These are phyloP conservation scores for Ophraella communa DNA, from an alignment of 2,888 invertebrate genomes.

Conservation along the genomic window DNA sequence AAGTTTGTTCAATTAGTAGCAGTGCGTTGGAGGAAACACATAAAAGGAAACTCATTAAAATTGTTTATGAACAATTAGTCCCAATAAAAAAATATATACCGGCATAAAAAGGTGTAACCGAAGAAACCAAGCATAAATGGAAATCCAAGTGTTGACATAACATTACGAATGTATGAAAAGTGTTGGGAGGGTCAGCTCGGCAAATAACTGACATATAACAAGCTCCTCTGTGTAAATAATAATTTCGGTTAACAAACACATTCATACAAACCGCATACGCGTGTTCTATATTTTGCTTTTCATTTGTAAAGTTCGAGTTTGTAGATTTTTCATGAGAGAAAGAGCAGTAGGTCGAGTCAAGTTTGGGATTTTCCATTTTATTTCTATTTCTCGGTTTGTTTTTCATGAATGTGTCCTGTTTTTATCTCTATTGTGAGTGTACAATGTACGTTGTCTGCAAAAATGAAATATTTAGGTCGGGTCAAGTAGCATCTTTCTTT, in stretches of 20 bases:
- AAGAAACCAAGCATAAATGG: slow-evolving; percentile 34
- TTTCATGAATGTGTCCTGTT: not conserved
- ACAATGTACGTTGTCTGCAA: not conserved
- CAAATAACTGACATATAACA: slow-evolving; percentile 57
- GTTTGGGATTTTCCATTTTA: slow-evolving; percentile 6
- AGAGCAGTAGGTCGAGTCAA: slow-evolving; percentile 5
- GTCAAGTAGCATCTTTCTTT: no score
- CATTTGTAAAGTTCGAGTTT: slow-evolving; percentile 27
- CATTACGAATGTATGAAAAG: slow-evolving; percentile 58
- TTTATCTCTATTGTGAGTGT: not conserved
- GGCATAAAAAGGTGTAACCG: slow-evolving; percentile 42
- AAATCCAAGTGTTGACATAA: slow-evolving; percentile 55
- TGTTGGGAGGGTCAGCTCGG: slow-evolving; percentile 55
- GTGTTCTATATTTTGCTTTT: slow-evolving; percentile 31
- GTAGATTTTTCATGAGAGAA: slow-evolving; percentile 7
- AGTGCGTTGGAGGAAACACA: slow-evolving; percentile 3
- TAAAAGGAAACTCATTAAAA: slow-evolving; percentile 31
- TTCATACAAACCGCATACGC: slow-evolving; percentile 43
- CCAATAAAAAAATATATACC: slow-evolving; percentile 32
- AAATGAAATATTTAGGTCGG: not conserved
- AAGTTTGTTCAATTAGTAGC: not conserved
- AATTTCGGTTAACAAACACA: slow-evolving; percentile 62
- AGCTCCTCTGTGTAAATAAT: slow-evolving; percentile 61
- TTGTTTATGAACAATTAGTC: slow-evolving; percentile 43
- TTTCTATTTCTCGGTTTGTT: slow-evolving; percentile 4